These are phyloP conservation scores for Hiodon tergisus DNA, from an alignment of 2,113 vertebrate genomes.

Conservation along the genomic window DNA sequence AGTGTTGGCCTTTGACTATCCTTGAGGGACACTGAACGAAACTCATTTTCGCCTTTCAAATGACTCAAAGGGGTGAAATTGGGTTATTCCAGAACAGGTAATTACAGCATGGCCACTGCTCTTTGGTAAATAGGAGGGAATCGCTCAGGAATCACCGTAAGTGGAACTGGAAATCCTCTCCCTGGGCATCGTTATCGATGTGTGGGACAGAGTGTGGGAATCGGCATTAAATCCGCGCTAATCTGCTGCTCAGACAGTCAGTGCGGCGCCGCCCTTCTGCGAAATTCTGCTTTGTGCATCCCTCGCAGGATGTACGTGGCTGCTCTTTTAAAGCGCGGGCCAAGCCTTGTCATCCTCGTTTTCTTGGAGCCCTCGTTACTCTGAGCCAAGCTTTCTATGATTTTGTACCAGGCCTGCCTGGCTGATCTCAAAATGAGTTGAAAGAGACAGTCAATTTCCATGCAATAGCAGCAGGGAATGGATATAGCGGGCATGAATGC, in stretches of 20 bases:
- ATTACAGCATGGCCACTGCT: conserved; percentile 34
- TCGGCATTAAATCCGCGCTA: conserved; percentile 37
- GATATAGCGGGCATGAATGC: not conserved
- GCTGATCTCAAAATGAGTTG: not conserved
- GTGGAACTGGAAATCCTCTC: conserved; percentile 39
- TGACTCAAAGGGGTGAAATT: conserved; percentile 23
- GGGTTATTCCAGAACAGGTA: conserved; percentile 35
- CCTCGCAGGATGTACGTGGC: conserved; percentile 51
- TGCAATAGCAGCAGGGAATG: not conserved
- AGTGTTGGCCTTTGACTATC: not conserved
- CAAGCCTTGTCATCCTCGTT: not conserved
- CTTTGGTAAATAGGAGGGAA: conserved; percentile 36
- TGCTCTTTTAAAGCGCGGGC: conserved; percentile 13
- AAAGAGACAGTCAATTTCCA: not conserved
- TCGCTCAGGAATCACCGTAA: conserved; percentile 39
- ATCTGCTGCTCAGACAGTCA: conserved; percentile 37
- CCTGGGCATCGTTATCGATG: conserved; percentile 43
- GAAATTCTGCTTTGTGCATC: conserved; percentile 39
- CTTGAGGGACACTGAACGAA: conserved; percentile 1
- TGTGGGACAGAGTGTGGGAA: conserved; percentile 29
- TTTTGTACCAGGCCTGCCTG: not conserved
- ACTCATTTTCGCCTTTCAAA: conserved; percentile 33
- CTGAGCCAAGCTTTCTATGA: not conserved
- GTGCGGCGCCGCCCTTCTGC: conserved; percentile 47
- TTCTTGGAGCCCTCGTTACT: not conserved